These are phyloP conservation scores for Coenonympha glycerion DNA, from an alignment of 2,888 invertebrate genomes.

Conservation along the genomic window DNA sequence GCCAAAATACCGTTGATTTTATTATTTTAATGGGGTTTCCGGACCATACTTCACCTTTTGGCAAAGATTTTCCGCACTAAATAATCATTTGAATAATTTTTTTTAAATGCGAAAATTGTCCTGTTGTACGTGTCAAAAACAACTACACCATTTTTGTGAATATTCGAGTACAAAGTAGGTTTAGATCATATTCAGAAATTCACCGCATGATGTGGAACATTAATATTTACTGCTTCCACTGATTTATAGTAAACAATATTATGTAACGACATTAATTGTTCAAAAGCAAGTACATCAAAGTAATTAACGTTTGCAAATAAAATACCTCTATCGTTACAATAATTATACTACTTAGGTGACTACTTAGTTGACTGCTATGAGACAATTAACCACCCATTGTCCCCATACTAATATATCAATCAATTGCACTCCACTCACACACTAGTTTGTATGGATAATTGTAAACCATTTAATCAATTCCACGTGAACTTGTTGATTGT, in stretches of 20 bases:
- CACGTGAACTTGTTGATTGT: slow-evolving; percentile 22
- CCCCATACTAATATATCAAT: not conserved
- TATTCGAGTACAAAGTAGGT: too few species aligned
- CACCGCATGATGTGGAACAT: too few species aligned
- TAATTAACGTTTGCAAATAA: not conserved
- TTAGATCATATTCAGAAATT: too few species aligned
- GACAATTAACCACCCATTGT: slow-evolving; percentile 17
- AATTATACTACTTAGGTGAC: slow-evolving; percentile 1
- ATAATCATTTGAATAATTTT: slow-evolving; percentile 23
- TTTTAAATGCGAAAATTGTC: slow-evolving; percentile 12
- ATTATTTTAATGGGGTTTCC: slow-evolving; percentile 61
- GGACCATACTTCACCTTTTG: slow-evolving; percentile 39
- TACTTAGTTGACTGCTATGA: not conserved
- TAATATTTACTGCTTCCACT: not conserved
- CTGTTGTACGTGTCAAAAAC: slow-evolving; percentile 3
- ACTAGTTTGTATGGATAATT: slow-evolving; percentile 5
- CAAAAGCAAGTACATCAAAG: not conserved
- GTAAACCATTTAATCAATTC: slow-evolving; percentile 12
- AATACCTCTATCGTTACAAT: not conserved
- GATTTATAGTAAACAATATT: not conserved
- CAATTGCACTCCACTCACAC: not conserved
- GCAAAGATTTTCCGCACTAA: slow-evolving; percentile 30
- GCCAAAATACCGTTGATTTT: slow-evolving; percentile 61
- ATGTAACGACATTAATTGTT: not conserved
- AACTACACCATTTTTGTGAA: not conserved